Base-by-base conservation (phyloP, 2,113 vertebrate genomes). In the Sander vitreus region DNA sequence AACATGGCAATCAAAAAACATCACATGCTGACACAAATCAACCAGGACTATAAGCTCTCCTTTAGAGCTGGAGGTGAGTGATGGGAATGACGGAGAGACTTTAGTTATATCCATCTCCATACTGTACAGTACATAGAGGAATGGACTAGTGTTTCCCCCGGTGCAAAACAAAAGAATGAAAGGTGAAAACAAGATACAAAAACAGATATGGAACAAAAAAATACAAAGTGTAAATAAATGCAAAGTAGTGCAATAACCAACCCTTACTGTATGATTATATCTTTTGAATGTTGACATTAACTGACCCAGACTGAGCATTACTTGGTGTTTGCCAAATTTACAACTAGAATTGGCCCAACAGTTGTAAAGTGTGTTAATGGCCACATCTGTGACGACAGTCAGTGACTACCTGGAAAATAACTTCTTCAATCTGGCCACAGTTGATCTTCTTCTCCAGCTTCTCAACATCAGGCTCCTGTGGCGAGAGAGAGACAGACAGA, bases 401-500 rank as follows among this genome's bases (percentile, higher is more conserved):
- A 10, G 36, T 23, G 60, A 43, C 23, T 54, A 71, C 98, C 97
- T 99, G 98, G 78, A 95, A 60, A 85, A 99, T 97, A n/a, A 98
- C 96, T 91, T 99, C 98, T 93, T 99, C 98, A 85, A 99, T 96
- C 80, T 96, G 96, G 25, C 98, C 98, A 76, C 95, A 62, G 72
- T 97, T 98, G 47, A 99, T 95, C 86, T 95, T 96, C 59, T 95
- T 88, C 91, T 99, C 95, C 48, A 99, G 94, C 80, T 95, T 97
- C 58, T 96, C 92, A 18, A 98, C 89, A 88, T 97, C 92, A 0
- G 91, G 77, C 85, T 98, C 98, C 98, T 99, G 69, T n/a, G 16
- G 33, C 1, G 33, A 33, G 33, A 33, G 6, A 76, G 30, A 82
- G 14, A 88, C 0, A 80, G 5, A 74, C 4, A 57, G n/a, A n/a